These are phyloP conservation scores for Keiferia lycopersicella DNA, from an alignment of 2,888 invertebrate genomes.

Conservation along the genomic window DNA sequence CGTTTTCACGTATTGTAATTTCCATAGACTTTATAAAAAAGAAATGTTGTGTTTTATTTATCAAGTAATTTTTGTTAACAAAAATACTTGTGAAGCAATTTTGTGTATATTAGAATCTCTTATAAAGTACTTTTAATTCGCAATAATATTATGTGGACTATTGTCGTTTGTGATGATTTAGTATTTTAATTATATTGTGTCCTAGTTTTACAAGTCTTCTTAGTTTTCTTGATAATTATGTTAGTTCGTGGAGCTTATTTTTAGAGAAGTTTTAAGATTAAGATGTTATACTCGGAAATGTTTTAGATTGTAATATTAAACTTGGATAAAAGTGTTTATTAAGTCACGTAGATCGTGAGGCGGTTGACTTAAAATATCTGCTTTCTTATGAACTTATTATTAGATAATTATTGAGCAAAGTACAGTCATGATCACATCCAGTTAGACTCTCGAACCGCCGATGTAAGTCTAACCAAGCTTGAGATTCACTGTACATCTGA, in stretches of 20 bases:
- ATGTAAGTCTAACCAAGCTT: too few species aligned
- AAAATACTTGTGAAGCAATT: slow-evolving; percentile 11
- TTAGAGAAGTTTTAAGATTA: slow-evolving; percentile 22
- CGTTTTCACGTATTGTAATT: background rate
- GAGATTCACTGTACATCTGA: too few species aligned
- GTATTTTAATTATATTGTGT: slow-evolving; percentile 23
- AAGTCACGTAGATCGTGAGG: slow-evolving; percentile 16
- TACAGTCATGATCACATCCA: background rate
- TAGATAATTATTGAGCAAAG: background rate
- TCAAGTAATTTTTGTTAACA: slow-evolving; percentile 1
- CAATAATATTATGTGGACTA: slow-evolving; percentile 20
- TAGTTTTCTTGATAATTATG: slow-evolving; percentile 18
- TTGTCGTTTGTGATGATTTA: slow-evolving; percentile 19
- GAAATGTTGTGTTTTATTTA: slow-evolving; percentile 1
- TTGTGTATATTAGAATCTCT: slow-evolving; percentile 32
- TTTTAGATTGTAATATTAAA: background rate
- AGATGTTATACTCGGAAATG: slow-evolving; percentile 7
- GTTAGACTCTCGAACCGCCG: too few species aligned
- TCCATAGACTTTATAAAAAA: background rate
- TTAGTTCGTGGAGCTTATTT: slow-evolving; percentile 24
- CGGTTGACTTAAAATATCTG: background rate
- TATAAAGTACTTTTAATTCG: slow-evolving; percentile 24
- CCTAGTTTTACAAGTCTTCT: slow-evolving; percentile 24
- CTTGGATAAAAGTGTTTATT: background rate
- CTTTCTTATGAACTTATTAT: background rate